Evolutionary conservation across 1,140 invertebrate genomes (phyloP), one percentile per base, ranked within the genome.

Genomic region (Paracyclopina nana): DNA sequence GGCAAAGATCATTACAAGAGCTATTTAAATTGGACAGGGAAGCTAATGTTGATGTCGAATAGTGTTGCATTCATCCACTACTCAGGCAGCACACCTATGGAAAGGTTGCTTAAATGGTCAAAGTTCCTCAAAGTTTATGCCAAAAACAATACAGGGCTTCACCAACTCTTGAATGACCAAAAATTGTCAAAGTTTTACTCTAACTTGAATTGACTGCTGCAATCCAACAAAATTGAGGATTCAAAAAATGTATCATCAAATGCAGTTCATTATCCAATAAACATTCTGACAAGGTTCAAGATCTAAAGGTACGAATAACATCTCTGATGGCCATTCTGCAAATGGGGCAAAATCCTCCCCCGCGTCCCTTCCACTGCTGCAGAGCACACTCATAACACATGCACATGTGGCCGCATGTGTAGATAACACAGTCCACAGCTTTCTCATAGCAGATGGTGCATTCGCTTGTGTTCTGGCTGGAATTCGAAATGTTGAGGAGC

Each of bases 341-440:
- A 16, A 97, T 77, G 0, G 91, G 91, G 65, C 91, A 97, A 56
- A 87, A 80, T 1, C 81, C 82, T 30, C 82, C 82, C 0, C 82
- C 82, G 16, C 54, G 45, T 1, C 54, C 56, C 31, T 79, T 70
- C 80, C 85, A 90, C 60, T 92, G 84, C 57, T 88, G 79, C 12
- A 82, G 72, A 1, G 88, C 88, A 53, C 56, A 57, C 27, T 83
- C 71, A 60, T 86, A 95, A 63, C 91, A 97, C 87, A 95, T 91
- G 61, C 91, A 97, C 83, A 96, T 91, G 68, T 96, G 90, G 30
- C 91, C 90, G 64, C 91, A 97, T 68, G 82, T 86, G 61, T 96
- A 95, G 16, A 96, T 68, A 18, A 92, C 90, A 57, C 82, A 81
- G 65, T 96, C 84, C 42, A 92, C 85, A 46, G 75, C 73, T 57